Evolutionary conservation across 1,140 invertebrate genomes (phyloP).

Genomic region (Muscidifurax raptorellus): DNA sequence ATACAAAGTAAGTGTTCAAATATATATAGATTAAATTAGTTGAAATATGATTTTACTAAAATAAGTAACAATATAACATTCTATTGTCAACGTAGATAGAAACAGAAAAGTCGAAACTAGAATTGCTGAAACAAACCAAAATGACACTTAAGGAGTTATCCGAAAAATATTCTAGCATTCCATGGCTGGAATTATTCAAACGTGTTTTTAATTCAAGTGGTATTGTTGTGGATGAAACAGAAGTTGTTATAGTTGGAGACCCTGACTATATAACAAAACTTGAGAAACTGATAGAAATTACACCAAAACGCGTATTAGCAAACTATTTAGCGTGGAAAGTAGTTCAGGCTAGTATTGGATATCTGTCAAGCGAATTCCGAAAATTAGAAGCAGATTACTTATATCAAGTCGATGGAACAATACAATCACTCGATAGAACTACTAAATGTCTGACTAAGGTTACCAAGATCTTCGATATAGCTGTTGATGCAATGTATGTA

Average conservation of each 20-base stretch:
- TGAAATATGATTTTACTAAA: neutral
- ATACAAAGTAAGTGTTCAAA: constrained; percentile 72
- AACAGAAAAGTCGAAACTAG: neutral
- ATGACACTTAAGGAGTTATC: neutral
- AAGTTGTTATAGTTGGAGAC: neutral
- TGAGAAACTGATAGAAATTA: neutral
- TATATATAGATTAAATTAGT: neutral
- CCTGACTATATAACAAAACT: neutral
- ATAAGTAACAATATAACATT: neutral
- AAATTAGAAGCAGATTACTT: neutral
- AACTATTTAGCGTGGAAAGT: constrained; percentile 12
- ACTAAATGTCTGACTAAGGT: neutral
- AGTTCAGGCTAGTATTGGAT: neutral
- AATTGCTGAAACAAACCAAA: neutral
- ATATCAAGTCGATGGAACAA: neutral
- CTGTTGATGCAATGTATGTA: neutral
- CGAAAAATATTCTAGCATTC: neutral
- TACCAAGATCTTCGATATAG: neutral
- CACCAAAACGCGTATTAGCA: neutral
- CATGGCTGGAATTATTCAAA: constrained; percentile 2
- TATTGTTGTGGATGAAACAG: neutral
- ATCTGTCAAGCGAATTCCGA: neutral
- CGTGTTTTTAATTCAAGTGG: neutral
- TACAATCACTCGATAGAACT: neutral
- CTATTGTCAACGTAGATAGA: neutral